A percentile compares a stretch with the other conserved stretches of the same genome.
Evolutionary conservation across 2,797 vertebrate species (phyloP).

Genomic region (Trichosurus vulpecula): DNA sequence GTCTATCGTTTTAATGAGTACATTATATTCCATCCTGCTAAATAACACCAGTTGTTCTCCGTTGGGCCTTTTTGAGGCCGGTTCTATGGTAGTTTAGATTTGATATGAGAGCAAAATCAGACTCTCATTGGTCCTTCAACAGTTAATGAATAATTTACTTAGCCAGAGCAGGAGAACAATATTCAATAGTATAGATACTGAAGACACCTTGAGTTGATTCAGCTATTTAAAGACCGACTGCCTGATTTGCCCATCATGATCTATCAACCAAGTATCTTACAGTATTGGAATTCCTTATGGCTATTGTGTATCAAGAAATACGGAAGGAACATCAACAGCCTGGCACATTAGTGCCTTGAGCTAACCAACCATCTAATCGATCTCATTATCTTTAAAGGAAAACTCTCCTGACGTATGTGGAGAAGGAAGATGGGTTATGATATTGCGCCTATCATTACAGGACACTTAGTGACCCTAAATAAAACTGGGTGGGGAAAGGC

Average conservation of each 20-base stretch:
- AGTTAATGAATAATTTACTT: background rate
- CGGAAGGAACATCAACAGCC: background rate
- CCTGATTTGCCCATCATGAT: background rate
- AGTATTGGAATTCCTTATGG: background rate
- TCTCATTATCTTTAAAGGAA: background rate
- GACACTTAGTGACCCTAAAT: background rate
- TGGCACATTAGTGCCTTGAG: background rate
- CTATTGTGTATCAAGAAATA: background rate
- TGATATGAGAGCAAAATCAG: background rate
- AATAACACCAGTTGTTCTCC: background rate
- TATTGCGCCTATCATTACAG: background rate
- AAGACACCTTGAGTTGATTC: background rate
- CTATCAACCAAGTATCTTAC: background rate
- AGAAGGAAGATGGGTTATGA: background rate
- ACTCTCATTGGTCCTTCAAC: background rate
- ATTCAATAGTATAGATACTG: background rate
- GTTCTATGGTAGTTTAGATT: background rate
- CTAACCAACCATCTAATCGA: background rate
- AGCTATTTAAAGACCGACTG: background rate
- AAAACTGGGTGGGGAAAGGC: background rate
- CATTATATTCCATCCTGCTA: background rate
- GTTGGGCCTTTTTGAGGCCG: background rate
- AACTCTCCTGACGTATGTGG: background rate
- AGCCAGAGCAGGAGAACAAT: background rate
- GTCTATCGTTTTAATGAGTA: background rate